Conservation (phyloP, 2,797 vertebrate genomes). For the Psittacula derbiana region DNA sequence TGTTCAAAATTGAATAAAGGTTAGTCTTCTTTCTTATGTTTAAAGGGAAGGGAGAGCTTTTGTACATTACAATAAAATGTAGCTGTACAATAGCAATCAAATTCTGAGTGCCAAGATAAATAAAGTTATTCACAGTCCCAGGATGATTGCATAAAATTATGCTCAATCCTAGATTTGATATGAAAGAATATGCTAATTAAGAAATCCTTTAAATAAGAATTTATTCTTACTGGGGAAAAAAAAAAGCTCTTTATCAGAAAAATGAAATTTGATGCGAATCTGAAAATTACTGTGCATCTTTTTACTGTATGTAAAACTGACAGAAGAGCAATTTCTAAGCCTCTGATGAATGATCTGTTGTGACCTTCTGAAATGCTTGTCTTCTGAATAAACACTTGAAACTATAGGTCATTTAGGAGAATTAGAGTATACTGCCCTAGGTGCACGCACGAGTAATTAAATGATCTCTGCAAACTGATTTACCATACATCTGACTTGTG, state of each 20-base stretch:
- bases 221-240: background rate
- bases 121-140: background rate
- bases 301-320: background rate
- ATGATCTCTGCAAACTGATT: constrained; percentile 24
- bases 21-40: background rate
- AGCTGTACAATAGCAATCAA: background rate
- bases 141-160: background rate
- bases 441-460: constrained; percentile 19
- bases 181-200: background rate
- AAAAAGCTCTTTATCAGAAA: background rate
- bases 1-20: background rate
- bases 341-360: background rate
- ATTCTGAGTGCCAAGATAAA: background rate
- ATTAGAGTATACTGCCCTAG: constrained; percentile 5
- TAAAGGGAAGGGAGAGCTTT: background rate
- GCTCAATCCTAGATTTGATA: background rate
- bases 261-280: background rate
- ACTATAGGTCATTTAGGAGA: constrained; percentile 16
- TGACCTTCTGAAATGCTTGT: constrained; percentile 6
- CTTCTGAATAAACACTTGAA: constrained; percentile 25
- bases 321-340: background rate
- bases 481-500: background rate
- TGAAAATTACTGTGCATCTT: background rate
- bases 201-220: background rate
- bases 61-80: background rate